These are phyloP conservation scores for Drosophila antonietae DNA, from an alignment of 2,888 invertebrate genomes.

Conservation along the genomic window DNA sequence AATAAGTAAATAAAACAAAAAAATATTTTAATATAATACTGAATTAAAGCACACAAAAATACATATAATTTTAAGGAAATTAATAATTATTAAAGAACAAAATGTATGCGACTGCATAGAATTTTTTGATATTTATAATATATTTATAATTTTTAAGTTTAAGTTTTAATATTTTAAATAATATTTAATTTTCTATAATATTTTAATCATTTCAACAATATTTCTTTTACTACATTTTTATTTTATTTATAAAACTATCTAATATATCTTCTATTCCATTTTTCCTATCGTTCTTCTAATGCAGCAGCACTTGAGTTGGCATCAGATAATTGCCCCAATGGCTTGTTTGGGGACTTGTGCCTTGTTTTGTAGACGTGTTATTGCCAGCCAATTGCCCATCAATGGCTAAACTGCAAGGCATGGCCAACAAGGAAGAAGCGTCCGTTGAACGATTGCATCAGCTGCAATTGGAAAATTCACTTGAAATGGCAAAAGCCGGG, in stretches of 20 bases:
- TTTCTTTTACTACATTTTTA: neutral
- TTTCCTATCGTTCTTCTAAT: neutral
- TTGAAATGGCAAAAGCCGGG: constrained; percentile 38
- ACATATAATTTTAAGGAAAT: rapidly evolving
- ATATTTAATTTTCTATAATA: neutral
- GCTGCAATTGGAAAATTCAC: constrained; percentile 47
- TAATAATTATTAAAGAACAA: no score
- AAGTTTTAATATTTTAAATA: neutral
- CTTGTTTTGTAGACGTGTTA: constrained; percentile 32
- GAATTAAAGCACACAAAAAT: no score
- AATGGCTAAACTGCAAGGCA: constrained; percentile 30
- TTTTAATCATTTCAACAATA: no score
- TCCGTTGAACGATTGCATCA: constrained; percentile 42
- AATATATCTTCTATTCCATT: neutral
- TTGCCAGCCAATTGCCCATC: constrained; percentile 49
- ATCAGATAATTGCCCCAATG: constrained; percentile 17
- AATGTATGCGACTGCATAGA: no score
- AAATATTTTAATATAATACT: no score
- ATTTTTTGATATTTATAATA: no score
- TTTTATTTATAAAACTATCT: neutral
- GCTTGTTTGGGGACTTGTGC: constrained; percentile 18
- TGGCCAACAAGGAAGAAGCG: constrained; percentile 17
- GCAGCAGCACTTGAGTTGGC: constrained; percentile 2
- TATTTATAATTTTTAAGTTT: no score
- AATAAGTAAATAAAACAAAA: no score